Base-by-base conservation (phyloP, 2,113 vertebrate species). In the Cololabis saira region DNA sequence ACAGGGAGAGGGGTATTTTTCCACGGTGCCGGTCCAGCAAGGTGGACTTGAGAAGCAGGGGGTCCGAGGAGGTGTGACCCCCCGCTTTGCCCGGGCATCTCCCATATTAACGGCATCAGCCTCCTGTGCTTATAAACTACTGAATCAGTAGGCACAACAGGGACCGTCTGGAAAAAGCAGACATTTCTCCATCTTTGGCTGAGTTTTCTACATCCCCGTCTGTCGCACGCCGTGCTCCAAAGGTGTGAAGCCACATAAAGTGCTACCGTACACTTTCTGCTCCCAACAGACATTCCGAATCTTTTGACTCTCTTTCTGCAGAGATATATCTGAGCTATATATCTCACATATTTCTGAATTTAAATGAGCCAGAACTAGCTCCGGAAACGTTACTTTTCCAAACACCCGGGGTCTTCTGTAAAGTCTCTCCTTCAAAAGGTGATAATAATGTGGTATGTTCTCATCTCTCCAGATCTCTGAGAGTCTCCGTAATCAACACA, bases 91-190 rank as follows among this genome's bases (percentile, higher is more conserved):
- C 60, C 13, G 10, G 69, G 66, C 79, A 61, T 74, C 56, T 67
- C 76, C 70, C 59, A 57, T 54, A 69, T 74, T 61, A 22, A 53
- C 6, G 10, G 33, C 61, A 60, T 27, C 24, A 27, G 54, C 73
- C 80, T 75, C 71, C 83, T 47, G 73, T 52, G 76, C 78, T 90
- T 90, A 91, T 92, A 87, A 83, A 84, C 78, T 89, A 89, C 89
- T 57, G 87, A 91, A 89, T 84, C 52, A 51, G 49, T 70, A 73
- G 78, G 60, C 82, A 77, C 82, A 71, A 66, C 82, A 61, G 86
- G 82, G 89, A 73, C 44, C 16, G 64, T 61, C 74, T 67, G 48
- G 67, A 69, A 81, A 83, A 77, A 74, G 57, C 43, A 62, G 1
- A 58, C 57, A 50, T 30, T 58, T 57, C 73, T 74, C 64, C 48